Percentiles rank a stretch among this genome's conserved stretches.
Conservation (phyloP, 2,888 invertebrate genomes). For the Marronus borbonicus region DNA sequence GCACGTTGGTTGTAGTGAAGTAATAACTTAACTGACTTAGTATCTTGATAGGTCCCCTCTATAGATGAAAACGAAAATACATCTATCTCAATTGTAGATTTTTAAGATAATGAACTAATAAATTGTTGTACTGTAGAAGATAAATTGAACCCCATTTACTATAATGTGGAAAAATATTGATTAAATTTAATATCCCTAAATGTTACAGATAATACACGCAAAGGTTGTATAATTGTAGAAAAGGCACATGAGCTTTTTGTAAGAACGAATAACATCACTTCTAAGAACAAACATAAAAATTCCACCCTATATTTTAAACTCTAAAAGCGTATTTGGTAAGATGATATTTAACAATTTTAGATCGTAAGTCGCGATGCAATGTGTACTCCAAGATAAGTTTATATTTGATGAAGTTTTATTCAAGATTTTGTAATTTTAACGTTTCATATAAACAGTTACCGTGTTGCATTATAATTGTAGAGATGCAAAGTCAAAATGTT, state of each 20-base stretch:
- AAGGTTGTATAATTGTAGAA: no score
- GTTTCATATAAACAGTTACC: no score
- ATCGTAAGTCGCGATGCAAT: not conserved
- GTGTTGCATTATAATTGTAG: no score
- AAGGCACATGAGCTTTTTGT: not conserved
- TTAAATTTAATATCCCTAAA: not conserved
- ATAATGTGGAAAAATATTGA: not conserved
- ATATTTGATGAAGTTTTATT: conserved; percentile 11
- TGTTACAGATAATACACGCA: not conserved
- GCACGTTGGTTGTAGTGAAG: not conserved
- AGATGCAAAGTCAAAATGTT: no score
- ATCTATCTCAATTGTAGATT: not conserved
- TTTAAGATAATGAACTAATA: not conserved
- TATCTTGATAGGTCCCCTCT: not conserved
- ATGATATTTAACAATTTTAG: conserved; percentile 11
- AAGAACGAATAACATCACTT: not conserved
- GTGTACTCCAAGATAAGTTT: conserved; percentile 25
- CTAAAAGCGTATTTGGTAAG: conserved; percentile 3
- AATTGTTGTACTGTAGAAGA: not conserved
- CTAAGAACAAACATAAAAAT: conserved; percentile 11
- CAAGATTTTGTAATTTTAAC: no score
- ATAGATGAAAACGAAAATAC: not conserved
- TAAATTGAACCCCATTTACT: conserved; percentile 4
- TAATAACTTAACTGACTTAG: not conserved
- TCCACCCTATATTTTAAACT: conserved; percentile 19